Percentiles rank a stretch among this genome's conserved stretches.
Evolutionary conservation across 2,113 vertebrate species (phyloP).

Genomic region (Hippolais icterina): DNA sequence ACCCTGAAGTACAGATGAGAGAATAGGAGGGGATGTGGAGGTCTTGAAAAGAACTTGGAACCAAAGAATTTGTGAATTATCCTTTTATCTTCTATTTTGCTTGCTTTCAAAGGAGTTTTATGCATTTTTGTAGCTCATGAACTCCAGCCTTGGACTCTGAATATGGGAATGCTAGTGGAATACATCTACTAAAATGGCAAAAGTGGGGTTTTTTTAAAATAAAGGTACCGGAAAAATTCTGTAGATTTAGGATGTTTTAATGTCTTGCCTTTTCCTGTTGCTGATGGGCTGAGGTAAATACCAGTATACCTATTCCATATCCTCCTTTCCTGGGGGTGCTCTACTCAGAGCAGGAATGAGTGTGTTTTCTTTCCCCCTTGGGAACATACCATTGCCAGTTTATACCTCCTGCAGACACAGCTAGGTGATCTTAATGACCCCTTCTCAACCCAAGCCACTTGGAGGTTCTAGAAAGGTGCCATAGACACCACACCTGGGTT

Average conservation of each 20-base stretch:
- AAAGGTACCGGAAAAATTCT: background rate
- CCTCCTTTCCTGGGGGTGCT: background rate
- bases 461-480: background rate
- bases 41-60: background rate
- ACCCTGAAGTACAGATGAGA: background rate
- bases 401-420: background rate
- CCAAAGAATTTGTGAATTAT: background rate
- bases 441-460: background rate
- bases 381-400: background rate
- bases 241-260: background rate
- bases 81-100: background rate
- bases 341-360: background rate
- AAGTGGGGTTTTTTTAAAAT: background rate
- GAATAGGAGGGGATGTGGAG: background rate
- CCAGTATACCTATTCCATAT: background rate
- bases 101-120: background rate
- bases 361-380: background rate
- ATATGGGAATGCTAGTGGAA: background rate
- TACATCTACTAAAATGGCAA: background rate
- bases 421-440: background rate
- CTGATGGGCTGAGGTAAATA: background rate
- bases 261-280: background rate
- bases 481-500: rapidly evolving
- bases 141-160: background rate
- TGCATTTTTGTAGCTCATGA: background rate